Conservation (phyloP, 1,140 invertebrate genomes). For the Pachypsylla venusta region DNA sequence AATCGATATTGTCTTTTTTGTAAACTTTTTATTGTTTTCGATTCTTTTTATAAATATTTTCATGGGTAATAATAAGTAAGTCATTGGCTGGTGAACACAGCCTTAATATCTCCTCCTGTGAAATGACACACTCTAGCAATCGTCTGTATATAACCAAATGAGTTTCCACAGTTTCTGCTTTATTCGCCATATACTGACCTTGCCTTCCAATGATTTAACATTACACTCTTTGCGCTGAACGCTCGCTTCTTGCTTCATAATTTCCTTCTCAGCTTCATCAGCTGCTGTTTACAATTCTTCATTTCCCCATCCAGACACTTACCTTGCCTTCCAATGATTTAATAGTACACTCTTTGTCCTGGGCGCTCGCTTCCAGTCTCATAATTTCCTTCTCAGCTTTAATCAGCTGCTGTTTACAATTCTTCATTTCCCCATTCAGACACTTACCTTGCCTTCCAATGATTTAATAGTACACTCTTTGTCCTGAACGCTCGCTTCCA, state of each 20-base stretch:
- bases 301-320: constrained; percentile 51
- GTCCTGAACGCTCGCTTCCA: constrained; percentile 36
- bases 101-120: too few species aligned
- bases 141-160: too few species aligned
- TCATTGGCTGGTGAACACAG: too few species aligned
- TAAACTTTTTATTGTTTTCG: too few species aligned
- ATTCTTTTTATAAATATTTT: too few species aligned
- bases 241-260: constrained; percentile 36
- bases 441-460: constrained; percentile 38
- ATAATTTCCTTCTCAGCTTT: constrained; percentile 7
- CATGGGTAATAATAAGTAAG: too few species aligned
- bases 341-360: background rate
- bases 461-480: constrained; percentile 36
- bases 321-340: constrained; percentile 4
- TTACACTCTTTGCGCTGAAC: constrained; percentile 35
- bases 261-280: constrained; percentile 36
- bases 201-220: constrained; percentile 37
- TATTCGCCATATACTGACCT: constrained; percentile 35
- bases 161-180: too few species aligned
- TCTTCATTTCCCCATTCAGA: too few species aligned
- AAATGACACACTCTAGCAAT: too few species aligned
- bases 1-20: too few species aligned
- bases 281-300: constrained; percentile 39
- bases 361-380: background rate
- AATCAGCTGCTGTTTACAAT: constrained; percentile 16